A percentile compares a stretch with the other conserved stretches of the same genome.
Conservation (phyloP, 2,113 vertebrate genomes). For the Nipponia nippon region DNA sequence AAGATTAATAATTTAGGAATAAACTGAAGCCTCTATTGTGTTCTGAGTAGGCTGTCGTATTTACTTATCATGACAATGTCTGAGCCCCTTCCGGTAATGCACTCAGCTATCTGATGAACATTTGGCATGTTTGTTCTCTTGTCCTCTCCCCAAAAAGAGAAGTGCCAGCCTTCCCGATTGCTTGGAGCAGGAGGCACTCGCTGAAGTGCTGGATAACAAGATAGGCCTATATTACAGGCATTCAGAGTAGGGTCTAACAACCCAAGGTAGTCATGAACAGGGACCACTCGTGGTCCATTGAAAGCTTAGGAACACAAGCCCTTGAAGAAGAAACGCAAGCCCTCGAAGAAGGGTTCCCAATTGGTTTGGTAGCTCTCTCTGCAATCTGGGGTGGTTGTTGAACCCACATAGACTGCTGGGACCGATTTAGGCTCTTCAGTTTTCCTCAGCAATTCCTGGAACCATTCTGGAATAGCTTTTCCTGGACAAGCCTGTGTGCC, state of each 20-base stretch:
- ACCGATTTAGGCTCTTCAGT: background rate
- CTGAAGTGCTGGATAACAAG: background rate
- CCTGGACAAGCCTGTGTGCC: background rate
- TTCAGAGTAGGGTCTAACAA: background rate
- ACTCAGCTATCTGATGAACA: background rate
- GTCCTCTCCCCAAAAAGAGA: background rate
- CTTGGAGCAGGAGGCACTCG: accelerated
- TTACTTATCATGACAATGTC: background rate
- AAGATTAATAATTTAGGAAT: slow-evolving; percentile 29
- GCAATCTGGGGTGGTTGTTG: background rate
- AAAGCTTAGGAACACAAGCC: background rate
- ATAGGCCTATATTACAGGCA: background rate
- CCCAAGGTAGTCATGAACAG: background rate
- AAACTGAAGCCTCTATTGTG: slow-evolving; percentile 13
- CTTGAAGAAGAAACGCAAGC: background rate
- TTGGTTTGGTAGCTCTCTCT: background rate
- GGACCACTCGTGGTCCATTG: accelerated
- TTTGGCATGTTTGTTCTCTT: background rate
- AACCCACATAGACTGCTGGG: background rate
- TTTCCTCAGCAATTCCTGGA: slow-evolving; percentile 8
- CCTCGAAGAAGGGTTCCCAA: background rate
- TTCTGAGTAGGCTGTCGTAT: background rate
- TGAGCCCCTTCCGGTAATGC: background rate
- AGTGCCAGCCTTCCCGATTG: background rate
- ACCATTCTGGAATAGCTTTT: background rate